These are phyloP conservation scores for Cuniculus paca DNA, from an alignment of 2,797 vertebrate species.

Conservation along the genomic window DNA sequence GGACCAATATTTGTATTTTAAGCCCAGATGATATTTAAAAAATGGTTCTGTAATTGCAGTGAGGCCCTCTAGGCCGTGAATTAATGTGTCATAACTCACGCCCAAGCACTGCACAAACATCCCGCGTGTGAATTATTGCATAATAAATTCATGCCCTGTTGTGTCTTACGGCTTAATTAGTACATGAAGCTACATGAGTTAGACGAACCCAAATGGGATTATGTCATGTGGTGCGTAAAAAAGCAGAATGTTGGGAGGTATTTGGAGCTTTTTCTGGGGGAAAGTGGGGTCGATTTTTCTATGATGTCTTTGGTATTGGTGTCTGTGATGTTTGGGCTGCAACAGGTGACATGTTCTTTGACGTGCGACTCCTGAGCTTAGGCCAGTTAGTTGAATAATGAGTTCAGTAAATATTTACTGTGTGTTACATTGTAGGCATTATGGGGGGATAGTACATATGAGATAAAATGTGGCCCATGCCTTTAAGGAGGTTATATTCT, in stretches of 20 bases:
- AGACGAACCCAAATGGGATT: slow-evolving; percentile 85
- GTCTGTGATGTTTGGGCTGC: slow-evolving; percentile 26
- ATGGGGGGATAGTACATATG: neutral
- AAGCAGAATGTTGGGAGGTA: slow-evolving; percentile 81
- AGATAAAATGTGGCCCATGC: neutral
- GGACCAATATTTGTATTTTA: slow-evolving; percentile 79
- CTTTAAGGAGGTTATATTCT: slow-evolving; percentile 34
- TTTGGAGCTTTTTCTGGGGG: slow-evolving; percentile 64
- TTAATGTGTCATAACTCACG: slow-evolving; percentile 85
- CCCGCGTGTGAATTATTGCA: slow-evolving; percentile 86
- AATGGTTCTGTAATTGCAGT: slow-evolving; percentile 83
- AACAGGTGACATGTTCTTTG: slow-evolving; percentile 59
- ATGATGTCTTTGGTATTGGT: slow-evolving; percentile 42
- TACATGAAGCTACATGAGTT: slow-evolving; percentile 85
- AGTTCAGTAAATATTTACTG: slow-evolving; percentile 43
- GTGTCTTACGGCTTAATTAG: slow-evolving; percentile 89
- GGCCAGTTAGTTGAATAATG: slow-evolving; percentile 28
- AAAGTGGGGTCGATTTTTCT: slow-evolving; percentile 43
- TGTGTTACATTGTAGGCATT: neutral
- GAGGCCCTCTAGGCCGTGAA: slow-evolving; percentile 83
- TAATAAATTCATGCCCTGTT: slow-evolving; percentile 88
- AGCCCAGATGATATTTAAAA: slow-evolving; percentile 81
- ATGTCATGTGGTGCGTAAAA: slow-evolving; percentile 86
- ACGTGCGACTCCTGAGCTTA: slow-evolving; percentile 8
- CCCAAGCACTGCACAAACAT: slow-evolving; percentile 84